Evolutionary conservation across 1,140 invertebrate genomes (phyloP), one percentile per base, ranked within the genome.

Genomic region (Mylabris phalerata): DNA sequence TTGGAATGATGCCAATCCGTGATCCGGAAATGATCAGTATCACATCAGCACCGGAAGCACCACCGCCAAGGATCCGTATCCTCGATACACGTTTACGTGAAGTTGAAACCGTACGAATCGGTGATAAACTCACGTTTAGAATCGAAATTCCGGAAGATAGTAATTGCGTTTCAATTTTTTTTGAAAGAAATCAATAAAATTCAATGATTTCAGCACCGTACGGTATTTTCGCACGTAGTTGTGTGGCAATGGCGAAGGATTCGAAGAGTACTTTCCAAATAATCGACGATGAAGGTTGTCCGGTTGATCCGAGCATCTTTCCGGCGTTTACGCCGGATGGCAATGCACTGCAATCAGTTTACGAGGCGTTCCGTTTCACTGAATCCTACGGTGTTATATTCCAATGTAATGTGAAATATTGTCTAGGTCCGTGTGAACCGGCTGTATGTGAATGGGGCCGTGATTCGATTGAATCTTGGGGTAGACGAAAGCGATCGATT

Each of bases 391-490:
- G 93, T 11, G 93, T 96, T 44, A 96, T 96, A 71, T 96, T 96
- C 84, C 93, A 96, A 72, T 96, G 93, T 75, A 96, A 96, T 72
- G 93, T 96, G 58, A 95, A 95, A 73, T 96, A 96, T 75, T 96
- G 93, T 75, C 80, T 96, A 47, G 93, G 93, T 73, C 92, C 90
- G 55, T 96, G 93, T 70, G 91, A 95, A 75, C 90, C 93, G 88
- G 89, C 90, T 63, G 85, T 91, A 38, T 93, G 90, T 73, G 89
- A 91, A 76, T 92, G 87, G 83, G 91, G 89, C 55, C 82, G 88
- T 66, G 90, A 95, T 68, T 89, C 88, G 6, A 79, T 92, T 4
- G 90, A 93, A 68, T 95, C 92, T 0, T 92, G 89, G 86, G 93
- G 93, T 61, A 88, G 91, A 74, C 87, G 86, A 76, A 87, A 84